Conservation (phyloP, 2,797 vertebrate species). For the Pogonophryne albipinna region DNA sequence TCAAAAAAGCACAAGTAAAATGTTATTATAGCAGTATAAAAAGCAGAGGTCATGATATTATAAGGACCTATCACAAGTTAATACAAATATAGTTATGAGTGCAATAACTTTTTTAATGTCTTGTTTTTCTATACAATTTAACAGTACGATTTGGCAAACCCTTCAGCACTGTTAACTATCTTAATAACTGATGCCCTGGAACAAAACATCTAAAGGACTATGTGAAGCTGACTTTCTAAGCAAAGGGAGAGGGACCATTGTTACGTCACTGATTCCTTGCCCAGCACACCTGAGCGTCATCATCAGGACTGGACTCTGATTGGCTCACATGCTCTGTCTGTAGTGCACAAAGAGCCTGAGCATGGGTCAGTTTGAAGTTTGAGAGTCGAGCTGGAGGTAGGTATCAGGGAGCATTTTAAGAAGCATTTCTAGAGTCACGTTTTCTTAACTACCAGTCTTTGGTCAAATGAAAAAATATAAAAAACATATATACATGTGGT, state of each 20-base stretch:
- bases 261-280: background rate
- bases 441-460: accelerated
- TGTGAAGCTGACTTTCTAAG: background rate
- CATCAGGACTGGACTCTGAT: background rate
- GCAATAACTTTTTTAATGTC: background rate
- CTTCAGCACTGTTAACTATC: background rate
- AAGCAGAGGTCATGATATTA: background rate
- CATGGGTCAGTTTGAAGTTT: background rate
- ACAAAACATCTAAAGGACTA: background rate
- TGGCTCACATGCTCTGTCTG: slow-evolving; percentile 17
- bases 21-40: background rate
- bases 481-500: too few species aligned
- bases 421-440: accelerated
- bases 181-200: background rate
- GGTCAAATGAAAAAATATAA: too few species aligned
- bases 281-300: slow-evolving; percentile 43
- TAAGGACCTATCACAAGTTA: background rate
- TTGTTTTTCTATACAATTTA: background rate
- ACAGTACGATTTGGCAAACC: background rate
- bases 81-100: background rate
- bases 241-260: too few species aligned
- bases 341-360: slow-evolving; percentile 46
- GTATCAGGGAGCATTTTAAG: background rate
- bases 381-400: slow-evolving; percentile 41
- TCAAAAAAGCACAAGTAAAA: too few species aligned